Evolutionary conservation across 2,797 vertebrate genomes (phyloP).

Genomic region (Epinephelus coioides): DNA sequence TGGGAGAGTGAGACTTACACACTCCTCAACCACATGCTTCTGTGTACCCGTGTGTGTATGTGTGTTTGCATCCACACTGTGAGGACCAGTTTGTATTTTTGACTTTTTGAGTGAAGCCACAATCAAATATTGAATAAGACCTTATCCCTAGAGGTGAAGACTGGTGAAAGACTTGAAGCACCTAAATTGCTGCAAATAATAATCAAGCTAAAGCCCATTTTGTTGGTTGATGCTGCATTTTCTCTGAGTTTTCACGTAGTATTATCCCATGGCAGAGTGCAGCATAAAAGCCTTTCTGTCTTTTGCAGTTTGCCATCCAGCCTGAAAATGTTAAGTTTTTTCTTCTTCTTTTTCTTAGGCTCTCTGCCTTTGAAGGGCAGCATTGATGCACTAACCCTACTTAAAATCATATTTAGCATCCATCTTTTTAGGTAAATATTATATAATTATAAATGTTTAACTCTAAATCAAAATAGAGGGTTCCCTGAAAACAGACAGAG

Average conservation of each 20-base stretch:
- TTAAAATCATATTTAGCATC: background rate
- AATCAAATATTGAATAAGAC: background rate
- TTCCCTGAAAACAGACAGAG: background rate
- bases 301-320: no score
- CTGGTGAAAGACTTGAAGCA: background rate
- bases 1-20: conserved; percentile 21
- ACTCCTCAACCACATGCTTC: background rate
- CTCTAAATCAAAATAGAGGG: background rate
- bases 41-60: conserved; percentile 19
- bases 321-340: no score
- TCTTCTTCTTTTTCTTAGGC: no score
- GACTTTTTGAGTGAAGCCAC: background rate
- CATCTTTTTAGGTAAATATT: no score
- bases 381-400: background rate
- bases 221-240: no score
- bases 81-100: background rate
- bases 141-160: background rate
- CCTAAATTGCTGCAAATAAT: no score
- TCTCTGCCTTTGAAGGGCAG: background rate
- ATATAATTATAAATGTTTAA: background rate
- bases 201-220: no score
- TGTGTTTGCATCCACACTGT: background rate
- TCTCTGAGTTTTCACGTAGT: no score
- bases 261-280: no score
- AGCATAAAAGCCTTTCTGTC: no score